Percentiles rank a stretch among this genome's conserved stretches.
phyloP scores from a whole-genome alignment of 2,797 vertebrate species.

The Lutjanus argentimaculatus region DNA sequence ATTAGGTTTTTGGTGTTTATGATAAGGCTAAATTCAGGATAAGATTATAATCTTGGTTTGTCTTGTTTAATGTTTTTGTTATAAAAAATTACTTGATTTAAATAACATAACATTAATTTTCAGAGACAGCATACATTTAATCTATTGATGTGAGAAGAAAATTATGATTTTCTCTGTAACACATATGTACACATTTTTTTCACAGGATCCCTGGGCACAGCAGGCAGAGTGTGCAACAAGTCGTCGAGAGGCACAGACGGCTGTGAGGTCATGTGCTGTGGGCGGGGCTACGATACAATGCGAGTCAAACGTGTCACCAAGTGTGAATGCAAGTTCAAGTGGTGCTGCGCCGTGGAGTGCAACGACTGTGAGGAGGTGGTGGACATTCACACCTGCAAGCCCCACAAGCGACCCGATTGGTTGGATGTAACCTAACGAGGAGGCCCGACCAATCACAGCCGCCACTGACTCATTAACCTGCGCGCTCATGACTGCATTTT shows the following conservation, averaged over 20 bases:
- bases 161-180: background rate
- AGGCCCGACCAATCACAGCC: slow-evolving; percentile 24
- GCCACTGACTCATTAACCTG: slow-evolving; percentile 56
- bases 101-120: background rate
- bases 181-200: slow-evolving; percentile 8
- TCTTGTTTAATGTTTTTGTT: background rate
- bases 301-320: slow-evolving; percentile 93
- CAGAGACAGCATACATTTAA: background rate
- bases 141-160: background rate
- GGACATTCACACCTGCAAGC: slow-evolving; percentile 98
- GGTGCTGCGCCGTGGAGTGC: slow-evolving; percentile 98
- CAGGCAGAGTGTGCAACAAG: slow-evolving; percentile 95
- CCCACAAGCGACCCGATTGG: slow-evolving; percentile 95
- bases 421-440: slow-evolving; percentile 90
- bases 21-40: background rate
- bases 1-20: background rate
- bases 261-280: slow-evolving; percentile 99
- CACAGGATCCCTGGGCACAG: slow-evolving; percentile 95
- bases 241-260: slow-evolving; percentile 92
- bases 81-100: too few species aligned
- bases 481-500: slow-evolving; percentile 67
- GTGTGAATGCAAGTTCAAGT: slow-evolving; percentile 99
- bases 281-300: slow-evolving; percentile 97
- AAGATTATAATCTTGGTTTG: background rate
- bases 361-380: slow-evolving; percentile 94